Conservation (phyloP, 2,113 vertebrate species). For the Sorex fumeus region DNA sequence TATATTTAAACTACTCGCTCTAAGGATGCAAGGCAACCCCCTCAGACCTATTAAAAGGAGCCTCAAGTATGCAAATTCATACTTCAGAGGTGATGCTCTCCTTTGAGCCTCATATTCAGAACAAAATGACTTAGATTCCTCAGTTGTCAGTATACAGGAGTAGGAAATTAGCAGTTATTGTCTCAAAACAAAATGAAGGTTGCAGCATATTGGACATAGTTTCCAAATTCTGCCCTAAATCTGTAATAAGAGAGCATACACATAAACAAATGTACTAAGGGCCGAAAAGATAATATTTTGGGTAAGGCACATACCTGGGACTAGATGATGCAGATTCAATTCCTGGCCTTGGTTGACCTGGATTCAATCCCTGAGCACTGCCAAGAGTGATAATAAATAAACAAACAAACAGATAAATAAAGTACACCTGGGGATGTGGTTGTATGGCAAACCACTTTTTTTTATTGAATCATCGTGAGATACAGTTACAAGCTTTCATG, state of each 20-base stretch:
- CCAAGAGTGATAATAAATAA: too few species aligned
- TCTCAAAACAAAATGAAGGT: constrained; percentile 48
- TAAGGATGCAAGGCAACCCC: constrained; percentile 27
- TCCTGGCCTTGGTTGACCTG: not conserved
- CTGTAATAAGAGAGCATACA: constrained; percentile 7
- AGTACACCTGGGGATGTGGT: too few species aligned
- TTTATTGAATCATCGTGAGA: too few species aligned
- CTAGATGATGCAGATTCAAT: not conserved
- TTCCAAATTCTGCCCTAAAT: constrained; percentile 27
- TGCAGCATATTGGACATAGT: not conserved
- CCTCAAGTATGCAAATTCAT: constrained; percentile 4
- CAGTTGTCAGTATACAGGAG: constrained; percentile 2
- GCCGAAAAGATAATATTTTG: not conserved
- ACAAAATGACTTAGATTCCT: constrained; percentile 1
- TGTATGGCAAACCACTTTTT: too few species aligned
- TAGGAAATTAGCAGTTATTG: constrained; percentile 14
- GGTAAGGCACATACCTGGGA: not conserved
- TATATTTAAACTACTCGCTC: constrained; percentile 42
- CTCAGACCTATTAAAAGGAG: constrained; percentile 13
- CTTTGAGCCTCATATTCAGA: constrained; percentile 32
- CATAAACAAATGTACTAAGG: not conserved
- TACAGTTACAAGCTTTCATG: too few species aligned
- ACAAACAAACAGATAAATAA: too few species aligned
- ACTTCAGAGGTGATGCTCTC: not conserved
- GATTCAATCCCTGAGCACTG: not conserved